Evolutionary conservation across 2,797 vertebrate genomes (phyloP), one percentile per base, ranked within the genome.

Genomic region (Danio choprae): DNA sequence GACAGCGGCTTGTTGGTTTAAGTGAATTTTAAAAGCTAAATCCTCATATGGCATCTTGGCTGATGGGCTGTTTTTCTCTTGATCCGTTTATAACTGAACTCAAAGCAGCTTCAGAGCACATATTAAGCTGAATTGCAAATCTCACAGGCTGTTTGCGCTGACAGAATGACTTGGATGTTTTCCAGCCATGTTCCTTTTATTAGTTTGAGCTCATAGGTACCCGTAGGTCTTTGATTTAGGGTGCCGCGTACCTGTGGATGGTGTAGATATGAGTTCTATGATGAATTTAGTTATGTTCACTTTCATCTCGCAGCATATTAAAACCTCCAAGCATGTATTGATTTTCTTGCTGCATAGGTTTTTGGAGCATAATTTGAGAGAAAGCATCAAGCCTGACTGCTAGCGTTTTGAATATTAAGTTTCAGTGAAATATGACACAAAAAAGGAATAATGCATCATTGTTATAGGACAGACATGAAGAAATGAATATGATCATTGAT

Each of bases 21-120:
- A 69, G 75, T 68, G 76, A 51, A 60, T 59, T 78, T 59, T 69
- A 69, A 59, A 40, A 18, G 75, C 75, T 59, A 59, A 77, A 77
- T 58, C 64, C 55, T 8, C n/a, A 59, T 29, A 44, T 59, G 20
- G 41, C 76, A 40, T 70, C 55, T 78, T 50, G 44, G 44, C n/a
- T 41, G 56, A 70, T 78, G 65, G 55, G 55, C 16, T 56, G 44
- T 20, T 70, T 69, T 64, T 29, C 29, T 53, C 15, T 58, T 58
- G 20, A 67, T 50, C 65, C 8, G 9, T 68, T 65, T 48, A 50
- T 59, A 60, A 40, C 75, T 22, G 38, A 18, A 6, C 44, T 60
- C 65, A 77, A n/a, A 77, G 50, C 40, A 56, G 48, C 60, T 68
- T 67, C 51, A 67, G 40, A 67, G 63, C 16, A 46, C 56, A 68